Evolutionary conservation across 2,888 invertebrate genomes (phyloP), one percentile per base, ranked within the genome.

Genomic region (Drosophila paranaensis): DNA sequence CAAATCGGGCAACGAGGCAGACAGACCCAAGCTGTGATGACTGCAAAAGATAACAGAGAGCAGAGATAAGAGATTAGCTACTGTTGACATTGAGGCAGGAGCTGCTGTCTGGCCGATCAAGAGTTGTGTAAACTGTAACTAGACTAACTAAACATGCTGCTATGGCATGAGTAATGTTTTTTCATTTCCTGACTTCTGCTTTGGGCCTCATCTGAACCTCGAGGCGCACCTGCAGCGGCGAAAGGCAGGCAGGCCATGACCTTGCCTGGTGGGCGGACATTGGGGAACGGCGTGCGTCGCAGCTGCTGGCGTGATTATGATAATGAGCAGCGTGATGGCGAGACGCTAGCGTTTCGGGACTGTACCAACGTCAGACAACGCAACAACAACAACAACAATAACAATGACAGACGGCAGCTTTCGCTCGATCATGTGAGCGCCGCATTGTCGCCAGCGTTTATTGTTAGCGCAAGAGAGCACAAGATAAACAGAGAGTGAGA

Each of bases 1-100:
- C 63, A 93, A 80, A 86, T 93, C 93, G 13, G 93, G 92, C 76
- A 93, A 70, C 16, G 93, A 93, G 30, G 93, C 92, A 16, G 93
- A 93, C 77, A 93, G 88, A 62, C 93, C 92, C 75, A 92, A 85
- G 81, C 88, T 92, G 86, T 89, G 91, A 76, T 91, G 91, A 72
- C 93, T 93, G 79, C 16, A 92, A 92, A 8, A 62, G 6, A 62
- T 33, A 50, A 33, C 6, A 66, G 27, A 46, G 16, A 11, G 6
- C 2, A 48, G 45, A 43, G 55, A 76, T 76, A 16, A 76, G 45
- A 43, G 55, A 76, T 76, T n/a, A 76, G 72, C 14, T 64, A 62
- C 37, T 43, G 45, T 40, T 46, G 16, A 14, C 56, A 14, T 16
- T 43, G 4, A 30, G 20, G 16, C 33, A 53, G 39, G 39, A 37